These are phyloP conservation scores for Siniperca undulata DNA, from an alignment of 2,797 vertebrate genomes.

Conservation along the genomic window DNA sequence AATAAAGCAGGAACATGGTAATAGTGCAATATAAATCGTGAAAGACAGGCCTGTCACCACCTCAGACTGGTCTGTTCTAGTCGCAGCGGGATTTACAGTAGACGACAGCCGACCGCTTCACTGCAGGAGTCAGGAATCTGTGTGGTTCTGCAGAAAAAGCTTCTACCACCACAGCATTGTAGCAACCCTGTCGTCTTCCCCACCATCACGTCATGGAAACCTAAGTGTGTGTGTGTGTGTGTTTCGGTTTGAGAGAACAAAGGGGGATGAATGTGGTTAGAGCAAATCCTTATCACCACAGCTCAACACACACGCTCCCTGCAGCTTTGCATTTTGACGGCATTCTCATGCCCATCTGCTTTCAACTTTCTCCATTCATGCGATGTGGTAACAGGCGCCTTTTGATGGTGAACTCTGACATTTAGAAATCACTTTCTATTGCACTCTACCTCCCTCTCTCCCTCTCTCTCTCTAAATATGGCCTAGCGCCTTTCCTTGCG, in stretches of 20 bases:
- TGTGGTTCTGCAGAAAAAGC: slow-evolving; percentile 51
- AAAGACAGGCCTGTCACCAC: neutral
- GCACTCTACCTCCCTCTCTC: slow-evolving; percentile 54
- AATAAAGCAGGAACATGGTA: neutral
- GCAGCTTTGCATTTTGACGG: slow-evolving; percentile 71
- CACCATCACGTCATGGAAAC: slow-evolving; percentile 78
- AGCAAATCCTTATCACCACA: slow-evolving; percentile 79
- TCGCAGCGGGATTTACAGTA: slow-evolving; percentile 21
- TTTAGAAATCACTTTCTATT: slow-evolving; percentile 80
- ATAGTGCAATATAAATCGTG: neutral
- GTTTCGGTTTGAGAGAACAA: slow-evolving; percentile 75
- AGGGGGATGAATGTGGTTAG: slow-evolving; percentile 76
- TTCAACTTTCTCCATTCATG: slow-evolving; percentile 81
- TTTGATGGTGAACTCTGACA: slow-evolving; percentile 83
- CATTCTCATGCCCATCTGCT: slow-evolving; percentile 76
- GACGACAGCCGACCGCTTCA: neutral
- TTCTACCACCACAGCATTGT: slow-evolving; percentile 43
- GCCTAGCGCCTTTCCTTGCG: slow-evolving; percentile 70
- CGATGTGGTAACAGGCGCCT: slow-evolving; percentile 67
- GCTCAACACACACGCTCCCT: slow-evolving; percentile 53
- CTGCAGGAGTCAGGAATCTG: slow-evolving; percentile 57
- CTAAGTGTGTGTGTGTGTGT: slow-evolving; percentile 45
- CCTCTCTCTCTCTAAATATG: slow-evolving; percentile 68
- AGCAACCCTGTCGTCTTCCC: slow-evolving; percentile 67
- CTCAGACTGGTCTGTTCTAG: slow-evolving; percentile 19